Conservation (phyloP, 1,140 invertebrate species). For the Chrysoperla carnea region DNA sequence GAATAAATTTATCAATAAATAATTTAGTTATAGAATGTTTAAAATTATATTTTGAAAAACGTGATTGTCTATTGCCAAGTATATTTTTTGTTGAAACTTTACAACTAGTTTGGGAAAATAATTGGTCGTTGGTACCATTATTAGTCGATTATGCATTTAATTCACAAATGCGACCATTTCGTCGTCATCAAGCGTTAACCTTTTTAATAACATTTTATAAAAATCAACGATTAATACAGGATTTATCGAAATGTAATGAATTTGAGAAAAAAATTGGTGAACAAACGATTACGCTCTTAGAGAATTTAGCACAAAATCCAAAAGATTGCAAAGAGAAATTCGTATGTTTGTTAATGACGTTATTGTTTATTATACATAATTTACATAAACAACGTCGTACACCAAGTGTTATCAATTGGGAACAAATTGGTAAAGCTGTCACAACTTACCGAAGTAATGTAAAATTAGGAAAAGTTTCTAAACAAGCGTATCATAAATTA, state of each 20-base stretch:
- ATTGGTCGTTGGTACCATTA: slow-evolving; percentile 30
- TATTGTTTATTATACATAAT: slow-evolving; percentile 20
- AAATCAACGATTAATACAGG: slow-evolving; percentile 25
- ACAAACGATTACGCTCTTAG: slow-evolving; percentile 17
- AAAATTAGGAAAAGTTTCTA: slow-evolving; percentile 23
- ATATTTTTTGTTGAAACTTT: slow-evolving; percentile 43
- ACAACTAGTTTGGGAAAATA: slow-evolving; percentile 39
- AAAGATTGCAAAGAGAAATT: slow-evolving; percentile 23
- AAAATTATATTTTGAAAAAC: slow-evolving; percentile 35
- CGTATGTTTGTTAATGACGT: slow-evolving; percentile 21
- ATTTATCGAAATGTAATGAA: slow-evolving; percentile 12
- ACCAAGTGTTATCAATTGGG: slow-evolving; percentile 22
- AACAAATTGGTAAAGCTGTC: slow-evolving; percentile 17
- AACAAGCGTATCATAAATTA: slow-evolving; percentile 26
- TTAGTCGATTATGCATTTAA: slow-evolving; percentile 41
- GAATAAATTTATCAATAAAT: slow-evolving; percentile 19
- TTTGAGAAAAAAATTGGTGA: slow-evolving; percentile 20
- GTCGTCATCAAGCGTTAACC: slow-evolving; percentile 42
- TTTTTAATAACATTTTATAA: slow-evolving; percentile 39
- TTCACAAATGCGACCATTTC: slow-evolving; percentile 34
- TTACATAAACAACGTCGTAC: slow-evolving; percentile 3
- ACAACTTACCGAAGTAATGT: slow-evolving; percentile 17
- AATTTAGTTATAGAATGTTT: slow-evolving; percentile 31
- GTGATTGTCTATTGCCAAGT: slow-evolving; percentile 40
- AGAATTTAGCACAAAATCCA: slow-evolving; percentile 12